Conservation (phyloP, 1,140 invertebrate genomes). For the Eurosta solidaginis region DNA sequence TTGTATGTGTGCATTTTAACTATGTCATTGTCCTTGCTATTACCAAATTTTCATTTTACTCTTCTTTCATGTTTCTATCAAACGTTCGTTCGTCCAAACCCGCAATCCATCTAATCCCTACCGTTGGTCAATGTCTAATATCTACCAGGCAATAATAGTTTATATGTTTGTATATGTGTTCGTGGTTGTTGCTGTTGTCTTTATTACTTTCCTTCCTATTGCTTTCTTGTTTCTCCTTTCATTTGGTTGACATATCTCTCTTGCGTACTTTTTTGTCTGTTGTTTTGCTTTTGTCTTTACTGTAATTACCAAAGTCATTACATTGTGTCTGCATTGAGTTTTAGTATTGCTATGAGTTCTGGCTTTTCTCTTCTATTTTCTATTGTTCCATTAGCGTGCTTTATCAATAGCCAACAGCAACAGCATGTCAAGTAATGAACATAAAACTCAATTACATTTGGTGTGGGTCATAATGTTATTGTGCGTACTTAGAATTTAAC, state of each 20-base stretch:
- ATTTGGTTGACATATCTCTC: background rate
- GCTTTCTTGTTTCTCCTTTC: background rate
- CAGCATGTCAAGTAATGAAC: constrained; percentile 18
- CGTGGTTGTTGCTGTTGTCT: constrained; percentile 2
- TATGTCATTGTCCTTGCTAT: background rate
- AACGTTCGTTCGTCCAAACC: background rate
- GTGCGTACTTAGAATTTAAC: background rate
- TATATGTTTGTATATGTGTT: no score
- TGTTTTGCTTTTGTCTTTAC: background rate
- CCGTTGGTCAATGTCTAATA: no score
- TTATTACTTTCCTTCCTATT: background rate
- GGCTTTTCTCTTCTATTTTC: no score
- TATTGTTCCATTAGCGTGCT: background rate
- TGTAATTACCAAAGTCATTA: constrained; percentile 22
- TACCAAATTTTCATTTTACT: background rate
- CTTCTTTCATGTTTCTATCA: background rate
- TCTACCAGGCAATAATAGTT: no score
- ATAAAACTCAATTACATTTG: constrained; percentile 23
- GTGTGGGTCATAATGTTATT: background rate
- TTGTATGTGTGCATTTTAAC: background rate
- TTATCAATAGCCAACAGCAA: background rate
- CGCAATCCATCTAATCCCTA: no score
- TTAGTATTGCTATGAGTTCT: background rate
- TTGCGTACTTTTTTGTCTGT: no score
- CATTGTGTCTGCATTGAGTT: background rate